These are phyloP conservation scores for Melanostoma scalare DNA, from an alignment of 2,888 invertebrate species.

Conservation along the genomic window DNA sequence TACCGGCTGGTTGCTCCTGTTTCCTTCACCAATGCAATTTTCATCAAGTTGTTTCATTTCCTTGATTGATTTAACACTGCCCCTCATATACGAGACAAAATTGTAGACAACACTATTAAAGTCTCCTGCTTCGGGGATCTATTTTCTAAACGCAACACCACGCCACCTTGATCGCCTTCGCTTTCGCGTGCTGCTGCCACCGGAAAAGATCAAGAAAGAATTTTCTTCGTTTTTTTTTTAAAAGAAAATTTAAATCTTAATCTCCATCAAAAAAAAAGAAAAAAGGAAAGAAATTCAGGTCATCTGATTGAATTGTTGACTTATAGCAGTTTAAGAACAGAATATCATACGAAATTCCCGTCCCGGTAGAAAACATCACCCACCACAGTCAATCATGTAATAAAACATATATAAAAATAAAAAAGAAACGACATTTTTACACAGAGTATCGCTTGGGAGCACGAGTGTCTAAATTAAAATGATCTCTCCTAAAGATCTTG, in stretches of 20 bases:
- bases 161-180: not conserved
- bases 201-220: slow-evolving; percentile 20
- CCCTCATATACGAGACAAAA: slow-evolving; percentile 7
- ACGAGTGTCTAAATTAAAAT: slow-evolving; percentile 57
- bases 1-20: too few species aligned
- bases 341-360: slow-evolving; percentile 41
- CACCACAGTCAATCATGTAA: slow-evolving; percentile 40
- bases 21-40: not conserved
- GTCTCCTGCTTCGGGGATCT: slow-evolving; percentile 11
- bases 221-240: slow-evolving; percentile 8
- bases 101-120: slow-evolving; percentile 9
- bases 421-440: slow-evolving; percentile 54
- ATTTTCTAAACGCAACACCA: not conserved
- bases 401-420: slow-evolving; percentile 51
- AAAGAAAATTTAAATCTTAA: slow-evolving; percentile 21
- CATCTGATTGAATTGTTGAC: slow-evolving; percentile 62
- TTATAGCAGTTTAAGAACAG: slow-evolving; percentile 40
- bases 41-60: not conserved
- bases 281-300: slow-evolving; percentile 48
- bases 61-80: slow-evolving; percentile 23
- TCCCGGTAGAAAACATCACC: slow-evolving; percentile 46
- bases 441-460: slow-evolving; percentile 22
- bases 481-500: slow-evolving; percentile 63
- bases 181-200: too few species aligned
- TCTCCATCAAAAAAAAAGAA: slow-evolving; percentile 36